Evolutionary conservation across 2,113 vertebrate species (phyloP), one percentile per base, ranked within the genome.

Genomic region (Elgaria multicarinata): DNA sequence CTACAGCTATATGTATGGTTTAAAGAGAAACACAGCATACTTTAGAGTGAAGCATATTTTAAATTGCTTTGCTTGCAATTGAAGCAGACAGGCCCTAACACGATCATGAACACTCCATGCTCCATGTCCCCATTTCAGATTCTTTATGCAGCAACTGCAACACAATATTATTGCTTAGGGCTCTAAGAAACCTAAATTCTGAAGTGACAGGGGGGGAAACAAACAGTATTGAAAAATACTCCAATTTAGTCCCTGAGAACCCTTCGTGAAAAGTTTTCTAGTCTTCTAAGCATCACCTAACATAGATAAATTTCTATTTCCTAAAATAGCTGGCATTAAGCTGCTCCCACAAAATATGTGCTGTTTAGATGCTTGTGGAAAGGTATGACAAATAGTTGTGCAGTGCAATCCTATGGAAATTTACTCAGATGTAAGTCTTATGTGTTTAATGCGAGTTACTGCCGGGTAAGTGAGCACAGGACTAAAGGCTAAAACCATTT

Each of bases 251-350:
- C 13, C 42, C 39, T 4, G 42, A 24, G 46, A 62, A 62, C 3
- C 58, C 58, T 62, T 62, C 5, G 16, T 62, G 20, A 20, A 22
- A 62, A 12, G 58, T 62, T 62, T 20, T 62, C 18, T 62, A 62
- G 18, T 36, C 7, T 39, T 42, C 36, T 75, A 36, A 39, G 14
- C 36, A 39, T 31, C 2, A 58, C 16, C 18, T 5, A 86, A 62
- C 2, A 1, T 75, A 42, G 39, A 66, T 87, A 83, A 83, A 85
- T 0, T 26, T 81, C 67, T 84, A n/a, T 26, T 87, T 50, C n/a
- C 39, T 16, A 12, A 83, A 44, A 58, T 88, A 31, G 31, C 42
- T 87, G 72, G 14, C 75, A 92, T 9, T 75, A 92, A 46, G 33
- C 2, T 66, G 20, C 20, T 39, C 33, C 18, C 7, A 16, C 6